Evolutionary conservation across 2,888 invertebrate genomes (phyloP), one percentile per base, ranked within the genome.

Genomic region (Anticlea derivata): DNA sequence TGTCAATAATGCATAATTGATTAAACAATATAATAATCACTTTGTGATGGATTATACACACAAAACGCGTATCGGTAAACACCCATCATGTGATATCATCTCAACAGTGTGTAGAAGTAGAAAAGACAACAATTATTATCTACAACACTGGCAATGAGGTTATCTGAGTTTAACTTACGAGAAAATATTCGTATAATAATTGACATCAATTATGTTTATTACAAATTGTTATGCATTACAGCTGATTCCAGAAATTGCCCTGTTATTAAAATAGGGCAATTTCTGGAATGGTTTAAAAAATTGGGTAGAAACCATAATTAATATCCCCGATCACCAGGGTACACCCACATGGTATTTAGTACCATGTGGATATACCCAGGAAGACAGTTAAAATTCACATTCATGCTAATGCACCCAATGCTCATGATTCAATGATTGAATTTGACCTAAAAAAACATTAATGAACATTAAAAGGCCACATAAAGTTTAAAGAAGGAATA

Each of bases 91-190:
- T 57, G 57, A 49, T 50, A 53, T 56, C 50, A 60, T 50, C 50
- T 41, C 29, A 49, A 52, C 27, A 50, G 46, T 48, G 38, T 55
- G 23, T 47, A 51, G 27, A 52, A 34, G 29, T 8, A 38, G 13
- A 39, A 47, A 38, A 45, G 44, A 54, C 43, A 52, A 57, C 50
- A 53, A 54, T n/a, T 26, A 57, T 48, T 59, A 57, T 58, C 55
- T 50, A 7, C 41, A 54, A 39, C 33, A 20, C 34, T 53, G 46
- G 55, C 49, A 57, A 59, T 59, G 50, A 54, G 59, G 61, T 61
- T 61, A 61, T 59, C 59, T 10, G 7, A 33, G 8, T 45, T 23
- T 47, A 39, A 52, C 34, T 31, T 26, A 43, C 41, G 27, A 55
- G 52, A 46, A 48, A 56, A 60, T 48, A 49, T 55, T 53, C 53